Evolutionary conservation across 2,113 vertebrate genomes (phyloP).

Genomic region (Pygoscelis adeliae): DNA sequence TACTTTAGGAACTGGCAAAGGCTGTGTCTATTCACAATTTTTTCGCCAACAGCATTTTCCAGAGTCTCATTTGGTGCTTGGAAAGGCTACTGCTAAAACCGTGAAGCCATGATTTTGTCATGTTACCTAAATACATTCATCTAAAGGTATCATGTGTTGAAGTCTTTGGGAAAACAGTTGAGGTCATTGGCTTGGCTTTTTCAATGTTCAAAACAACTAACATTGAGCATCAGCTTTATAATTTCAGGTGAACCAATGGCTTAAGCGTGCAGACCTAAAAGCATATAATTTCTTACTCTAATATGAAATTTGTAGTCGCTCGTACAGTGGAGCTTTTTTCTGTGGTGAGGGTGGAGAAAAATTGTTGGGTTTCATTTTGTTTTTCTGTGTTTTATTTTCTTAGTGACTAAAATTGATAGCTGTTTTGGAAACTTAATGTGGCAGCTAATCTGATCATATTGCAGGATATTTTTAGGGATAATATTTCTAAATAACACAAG

Average conservation of each 20-base stretch:
- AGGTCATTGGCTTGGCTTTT: constrained; percentile 3
- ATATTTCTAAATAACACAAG: background rate
- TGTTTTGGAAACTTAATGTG: constrained; percentile 42
- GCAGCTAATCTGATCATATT: constrained; percentile 10
- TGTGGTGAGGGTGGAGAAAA: constrained; percentile 13
- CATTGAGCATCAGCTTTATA: background rate
- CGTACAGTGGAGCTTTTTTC: background rate
- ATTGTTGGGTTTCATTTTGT: background rate
- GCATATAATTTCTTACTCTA: constrained; percentile 22
- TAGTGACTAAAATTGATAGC: constrained; percentile 36
- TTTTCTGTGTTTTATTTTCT: constrained; percentile 16
- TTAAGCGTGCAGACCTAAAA: background rate
- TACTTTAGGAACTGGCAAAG: background rate
- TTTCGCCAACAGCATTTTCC: background rate
- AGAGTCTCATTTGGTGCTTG: background rate
- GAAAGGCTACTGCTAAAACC: background rate
- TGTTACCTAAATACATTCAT: constrained; percentile 10
- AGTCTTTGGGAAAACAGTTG: background rate
- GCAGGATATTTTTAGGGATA: background rate
- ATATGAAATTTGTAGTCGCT: background rate
- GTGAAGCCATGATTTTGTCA: constrained; percentile 19
- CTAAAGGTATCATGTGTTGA: background rate
- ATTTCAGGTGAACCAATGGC: background rate
- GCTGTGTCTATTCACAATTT: background rate
- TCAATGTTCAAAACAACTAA: background rate